Evolutionary conservation across 92 coral and sea anemone species (phyloP).

Genomic region (Actinernus sp.): DNA sequence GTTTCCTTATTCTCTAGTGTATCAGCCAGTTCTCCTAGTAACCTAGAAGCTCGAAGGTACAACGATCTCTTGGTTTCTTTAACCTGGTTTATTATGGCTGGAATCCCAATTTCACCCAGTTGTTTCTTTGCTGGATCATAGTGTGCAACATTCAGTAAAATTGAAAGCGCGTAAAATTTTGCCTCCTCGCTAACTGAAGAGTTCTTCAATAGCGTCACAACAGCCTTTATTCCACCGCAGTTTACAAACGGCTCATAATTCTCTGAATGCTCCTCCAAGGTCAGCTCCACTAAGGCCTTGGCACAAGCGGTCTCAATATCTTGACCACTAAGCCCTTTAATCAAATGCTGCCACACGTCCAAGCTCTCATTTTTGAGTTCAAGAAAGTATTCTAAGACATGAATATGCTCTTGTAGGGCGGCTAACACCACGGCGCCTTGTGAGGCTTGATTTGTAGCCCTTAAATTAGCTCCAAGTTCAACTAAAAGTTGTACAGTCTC

Average conservation of each 20-base stretch:
- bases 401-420: conserved; percentile 67
- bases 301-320: conserved; percentile 79
- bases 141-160: conserved; percentile 66
- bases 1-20: conserved; percentile 64
- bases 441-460: conserved; percentile 77
- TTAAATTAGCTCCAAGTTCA: conserved; percentile 82
- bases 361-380: conserved; percentile 69
- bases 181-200: conserved; percentile 79
- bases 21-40: conserved; percentile 77
- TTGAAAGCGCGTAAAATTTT: conserved; percentile 61
- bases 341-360: conserved; percentile 78
- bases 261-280: conserved; percentile 58
- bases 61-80: conserved; percentile 65
- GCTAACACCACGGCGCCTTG: conserved; percentile 84
- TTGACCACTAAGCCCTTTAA: conserved; percentile 58
- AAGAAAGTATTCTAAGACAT: conserved; percentile 80
- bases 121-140: conserved; percentile 56
- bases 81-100: conserved; percentile 72
- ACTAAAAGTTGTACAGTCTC: conserved; percentile 90
- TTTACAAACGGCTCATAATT: conserved; percentile 66
- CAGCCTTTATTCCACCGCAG: conserved; percentile 70
- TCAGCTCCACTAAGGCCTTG: conserved; percentile 78
- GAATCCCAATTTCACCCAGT: conserved; percentile 56
- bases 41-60: conserved; percentile 75
- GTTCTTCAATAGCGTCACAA: conserved; percentile 63